These are phyloP conservation scores for Cyphomyrus plagiostoma DNA, from an alignment of 2,113 vertebrate genomes.

Conservation along the genomic window DNA sequence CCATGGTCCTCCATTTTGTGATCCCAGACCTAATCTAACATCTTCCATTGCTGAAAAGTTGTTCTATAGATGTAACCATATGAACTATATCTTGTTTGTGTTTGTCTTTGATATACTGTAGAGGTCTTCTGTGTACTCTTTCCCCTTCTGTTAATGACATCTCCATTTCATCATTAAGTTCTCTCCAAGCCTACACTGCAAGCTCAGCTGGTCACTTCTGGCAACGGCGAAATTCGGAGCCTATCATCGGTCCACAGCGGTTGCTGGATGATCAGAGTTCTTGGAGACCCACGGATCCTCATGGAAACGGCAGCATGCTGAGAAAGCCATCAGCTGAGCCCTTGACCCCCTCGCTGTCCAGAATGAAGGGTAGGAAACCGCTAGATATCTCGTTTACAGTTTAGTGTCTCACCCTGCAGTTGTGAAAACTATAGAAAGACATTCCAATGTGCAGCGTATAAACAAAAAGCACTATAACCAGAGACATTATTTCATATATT, in stretches of 20 bases:
- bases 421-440: background rate
- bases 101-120: background rate
- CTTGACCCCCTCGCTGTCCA: slow-evolving; percentile 62
- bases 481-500: background rate
- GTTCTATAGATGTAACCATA: background rate
- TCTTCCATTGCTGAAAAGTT: background rate
- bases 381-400: background rate
- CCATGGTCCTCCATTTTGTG: background rate
- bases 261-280: slow-evolving; percentile 48
- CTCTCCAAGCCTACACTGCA: slow-evolving; percentile 19
- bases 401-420: background rate
- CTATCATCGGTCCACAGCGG: slow-evolving; percentile 58
- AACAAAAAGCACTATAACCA: background rate
- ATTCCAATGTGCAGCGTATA: background rate
- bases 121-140: background rate
- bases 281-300: slow-evolving; percentile 41
- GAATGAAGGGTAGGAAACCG: slow-evolving; percentile 67
- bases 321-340: slow-evolving; percentile 65
- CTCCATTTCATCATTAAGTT: background rate
- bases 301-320: slow-evolving; percentile 48
- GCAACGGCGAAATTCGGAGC: slow-evolving; percentile 77
- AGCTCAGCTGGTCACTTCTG: slow-evolving; percentile 69
- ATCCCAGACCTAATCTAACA: background rate
- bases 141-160: background rate
- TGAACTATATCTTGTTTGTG: background rate